Evolutionary conservation across 2,113 vertebrate species (phyloP).

Genomic region (Haemorhous mexicanus): DNA sequence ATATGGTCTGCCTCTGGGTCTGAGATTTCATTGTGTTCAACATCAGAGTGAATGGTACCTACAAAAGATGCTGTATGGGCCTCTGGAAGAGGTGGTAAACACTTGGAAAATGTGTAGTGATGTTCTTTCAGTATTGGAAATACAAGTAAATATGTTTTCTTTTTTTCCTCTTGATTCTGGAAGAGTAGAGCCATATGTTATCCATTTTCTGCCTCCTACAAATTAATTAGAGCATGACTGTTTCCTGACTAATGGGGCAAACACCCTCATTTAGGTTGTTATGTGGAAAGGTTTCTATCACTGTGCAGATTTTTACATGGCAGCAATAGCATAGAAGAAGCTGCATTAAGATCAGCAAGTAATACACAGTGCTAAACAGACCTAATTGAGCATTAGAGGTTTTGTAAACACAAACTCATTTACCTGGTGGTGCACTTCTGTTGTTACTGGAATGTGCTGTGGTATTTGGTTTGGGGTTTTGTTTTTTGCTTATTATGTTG

Average conservation of each 20-base stretch:
- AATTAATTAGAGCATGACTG: constrained; percentile 45
- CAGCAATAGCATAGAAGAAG: neutral
- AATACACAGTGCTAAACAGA: neutral
- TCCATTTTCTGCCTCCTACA: constrained; percentile 11
- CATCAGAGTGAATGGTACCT: neutral
- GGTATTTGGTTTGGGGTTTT: neutral
- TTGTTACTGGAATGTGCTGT: neutral
- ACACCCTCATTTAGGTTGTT: neutral
- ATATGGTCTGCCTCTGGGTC: neutral
- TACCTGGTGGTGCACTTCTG: neutral
- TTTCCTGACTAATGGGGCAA: constrained; percentile 55
- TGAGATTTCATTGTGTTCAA: neutral
- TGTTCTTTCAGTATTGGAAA: neutral
- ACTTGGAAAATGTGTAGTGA: neutral
- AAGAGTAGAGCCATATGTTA: constrained; percentile 7
- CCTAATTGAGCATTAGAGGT: neutral
- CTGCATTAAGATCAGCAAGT: neutral
- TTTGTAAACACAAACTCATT: neutral
- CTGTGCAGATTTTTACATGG: neutral
- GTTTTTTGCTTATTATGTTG: neutral
- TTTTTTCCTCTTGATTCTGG: neutral
- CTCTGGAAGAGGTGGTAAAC: neutral
- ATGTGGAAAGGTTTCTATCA: constrained; percentile 4
- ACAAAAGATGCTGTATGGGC: neutral
- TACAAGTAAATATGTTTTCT: neutral